Evolutionary conservation across 1,140 invertebrate species (phyloP).

Genomic region (Cyclargus thomasi): DNA sequence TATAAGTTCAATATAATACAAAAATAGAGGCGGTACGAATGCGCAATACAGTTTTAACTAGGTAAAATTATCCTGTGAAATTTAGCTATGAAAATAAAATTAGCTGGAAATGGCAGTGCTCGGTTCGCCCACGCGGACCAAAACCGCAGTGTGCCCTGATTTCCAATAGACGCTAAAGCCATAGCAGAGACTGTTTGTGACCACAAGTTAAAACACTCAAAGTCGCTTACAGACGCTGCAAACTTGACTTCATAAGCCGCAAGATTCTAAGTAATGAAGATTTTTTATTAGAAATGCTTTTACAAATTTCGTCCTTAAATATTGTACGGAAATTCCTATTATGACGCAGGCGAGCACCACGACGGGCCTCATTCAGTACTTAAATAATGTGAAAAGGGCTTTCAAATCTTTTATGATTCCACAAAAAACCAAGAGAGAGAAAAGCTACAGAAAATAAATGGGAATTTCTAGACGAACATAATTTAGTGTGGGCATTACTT

Average conservation of each 20-base stretch:
- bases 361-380: not conserved
- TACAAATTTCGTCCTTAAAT: not conserved
- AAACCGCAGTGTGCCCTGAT: not conserved
- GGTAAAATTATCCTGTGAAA: not conserved
- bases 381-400: constrained; percentile 1
- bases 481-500: not conserved
- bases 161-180: constrained; percentile 2
- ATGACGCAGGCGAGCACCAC: not conserved
- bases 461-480: not conserved
- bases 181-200: not conserved
- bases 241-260: not conserved
- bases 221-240: not conserved
- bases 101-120: not conserved
- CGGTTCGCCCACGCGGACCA: not conserved
- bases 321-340: not conserved
- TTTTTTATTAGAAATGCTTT: not conserved
- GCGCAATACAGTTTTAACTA: not conserved
- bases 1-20: not conserved
- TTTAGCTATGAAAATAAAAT: not conserved
- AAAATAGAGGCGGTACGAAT: not conserved
- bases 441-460: not conserved
- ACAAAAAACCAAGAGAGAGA: not conserved
- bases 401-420: not conserved
- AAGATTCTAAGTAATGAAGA: not conserved
- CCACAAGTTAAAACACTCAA: not conserved